These are phyloP conservation scores for Desmophyllum pertusum DNA, from an alignment of 92 coral and sea anemone genomes.

Conservation along the genomic window DNA sequence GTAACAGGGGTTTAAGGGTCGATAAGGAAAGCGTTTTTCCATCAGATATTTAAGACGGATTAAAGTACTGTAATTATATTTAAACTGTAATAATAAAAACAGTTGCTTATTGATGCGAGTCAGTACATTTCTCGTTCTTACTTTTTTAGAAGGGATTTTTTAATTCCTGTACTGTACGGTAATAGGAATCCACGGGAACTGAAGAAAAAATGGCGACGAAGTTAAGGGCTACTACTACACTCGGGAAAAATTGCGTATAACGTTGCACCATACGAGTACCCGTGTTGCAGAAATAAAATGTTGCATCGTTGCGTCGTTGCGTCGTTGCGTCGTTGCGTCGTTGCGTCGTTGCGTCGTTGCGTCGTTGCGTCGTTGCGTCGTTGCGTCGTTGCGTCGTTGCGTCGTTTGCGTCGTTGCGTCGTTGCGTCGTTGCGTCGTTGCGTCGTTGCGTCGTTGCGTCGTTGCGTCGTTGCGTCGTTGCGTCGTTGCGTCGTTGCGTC, in stretches of 20 bases:
- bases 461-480: too few species aligned
- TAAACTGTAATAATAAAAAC: neutral
- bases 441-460: too few species aligned
- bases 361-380: too few species aligned
- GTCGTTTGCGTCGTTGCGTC: too few species aligned
- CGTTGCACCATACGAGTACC: too few species aligned
- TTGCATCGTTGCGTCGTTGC: too few species aligned
- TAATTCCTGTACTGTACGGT: neutral
- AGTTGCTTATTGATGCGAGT: neutral
- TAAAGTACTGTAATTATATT: neutral
- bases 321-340: too few species aligned
- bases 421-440: too few species aligned
- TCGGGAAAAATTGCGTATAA: neutral
- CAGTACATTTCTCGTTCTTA: neutral
- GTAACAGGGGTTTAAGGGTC: neutral
- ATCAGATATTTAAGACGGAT: neutral
- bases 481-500: too few species aligned
- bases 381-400: too few species aligned
- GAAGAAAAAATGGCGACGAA: neutral
- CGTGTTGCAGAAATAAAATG: too few species aligned
- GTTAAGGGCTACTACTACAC: neutral
- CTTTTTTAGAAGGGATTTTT: neutral
- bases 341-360: too few species aligned
- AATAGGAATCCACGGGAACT: neutral
- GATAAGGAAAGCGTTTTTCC: neutral